Conservation (phyloP, 35 echinoderm and acorn worm genomes). For the Diadema setosum region DNA sequence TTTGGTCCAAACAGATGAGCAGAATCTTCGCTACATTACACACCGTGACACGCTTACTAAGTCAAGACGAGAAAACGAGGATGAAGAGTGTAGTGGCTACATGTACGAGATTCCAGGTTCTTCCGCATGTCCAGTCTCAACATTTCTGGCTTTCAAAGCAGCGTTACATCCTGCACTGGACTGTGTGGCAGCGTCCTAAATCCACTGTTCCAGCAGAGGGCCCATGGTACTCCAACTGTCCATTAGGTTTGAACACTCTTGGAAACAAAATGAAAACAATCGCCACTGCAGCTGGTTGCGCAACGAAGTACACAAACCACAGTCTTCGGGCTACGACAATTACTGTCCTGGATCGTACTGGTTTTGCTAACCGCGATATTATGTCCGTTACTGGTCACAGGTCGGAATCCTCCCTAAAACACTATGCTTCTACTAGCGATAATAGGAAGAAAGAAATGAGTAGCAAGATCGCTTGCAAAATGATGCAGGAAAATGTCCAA, state of each 20-base stretch:
- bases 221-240: not conserved
- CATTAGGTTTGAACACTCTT: conserved; percentile 9
- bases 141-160: not conserved
- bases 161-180: not conserved
- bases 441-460: conserved; percentile 5
- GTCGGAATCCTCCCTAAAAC: conserved; percentile 49
- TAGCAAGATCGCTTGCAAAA: not conserved
- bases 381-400: conserved; percentile 54
- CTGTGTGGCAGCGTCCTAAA: conserved; percentile 25
- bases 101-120: conserved; percentile 60
- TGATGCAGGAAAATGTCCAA: not conserved
- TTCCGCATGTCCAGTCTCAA: conserved; percentile 3
- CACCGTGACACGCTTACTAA: not conserved
- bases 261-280: conserved; percentile 60
- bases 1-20: conserved; percentile 3
- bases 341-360: conserved; percentile 32
- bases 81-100: conserved; percentile 5
- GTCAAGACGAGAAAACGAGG: conserved; percentile 12
- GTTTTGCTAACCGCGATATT: conserved; percentile 43
- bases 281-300: conserved; percentile 9
- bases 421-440: conserved; percentile 47
- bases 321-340: conserved; percentile 20
- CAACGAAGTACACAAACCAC: conserved; percentile 40
- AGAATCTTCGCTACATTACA: conserved; percentile 26
- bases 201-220: not conserved